Conservation (phyloP, 2,113 vertebrate species). For the Rhizomys pruinosus region DNA sequence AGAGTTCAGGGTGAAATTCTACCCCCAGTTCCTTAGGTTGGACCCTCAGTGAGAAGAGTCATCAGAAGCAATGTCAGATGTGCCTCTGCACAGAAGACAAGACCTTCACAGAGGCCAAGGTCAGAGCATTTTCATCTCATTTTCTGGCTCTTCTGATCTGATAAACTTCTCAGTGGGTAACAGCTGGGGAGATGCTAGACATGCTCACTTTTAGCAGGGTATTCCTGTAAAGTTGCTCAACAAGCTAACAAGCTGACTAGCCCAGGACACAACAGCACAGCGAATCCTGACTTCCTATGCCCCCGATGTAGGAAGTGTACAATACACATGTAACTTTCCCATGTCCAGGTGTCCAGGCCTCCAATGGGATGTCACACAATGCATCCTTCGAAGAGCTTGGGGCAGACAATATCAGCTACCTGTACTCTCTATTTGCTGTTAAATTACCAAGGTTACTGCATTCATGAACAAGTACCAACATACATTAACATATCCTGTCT, state of each 20-base stretch:
- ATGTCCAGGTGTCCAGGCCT: neutral
- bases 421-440: neutral
- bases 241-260: neutral
- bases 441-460: neutral
- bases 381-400: neutral
- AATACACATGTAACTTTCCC: neutral
- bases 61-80: neutral
- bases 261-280: neutral
- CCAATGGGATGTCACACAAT: neutral
- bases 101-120: neutral
- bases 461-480: neutral
- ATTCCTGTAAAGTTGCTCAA: neutral
- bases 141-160: neutral
- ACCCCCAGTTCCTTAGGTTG: neutral
- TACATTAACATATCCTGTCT: neutral
- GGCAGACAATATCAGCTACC: neutral
- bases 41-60: neutral
- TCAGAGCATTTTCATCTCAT: neutral
- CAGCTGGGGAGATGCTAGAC: neutral
- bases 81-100: neutral
- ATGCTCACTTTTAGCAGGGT: constrained; percentile 6
- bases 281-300: constrained; percentile 21
- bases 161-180: constrained; percentile 33
- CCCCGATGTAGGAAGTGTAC: neutral
- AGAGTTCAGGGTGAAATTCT: neutral